Conservation (phyloP, 2,888 invertebrate species). For the Dasypogon diadema region DNA sequence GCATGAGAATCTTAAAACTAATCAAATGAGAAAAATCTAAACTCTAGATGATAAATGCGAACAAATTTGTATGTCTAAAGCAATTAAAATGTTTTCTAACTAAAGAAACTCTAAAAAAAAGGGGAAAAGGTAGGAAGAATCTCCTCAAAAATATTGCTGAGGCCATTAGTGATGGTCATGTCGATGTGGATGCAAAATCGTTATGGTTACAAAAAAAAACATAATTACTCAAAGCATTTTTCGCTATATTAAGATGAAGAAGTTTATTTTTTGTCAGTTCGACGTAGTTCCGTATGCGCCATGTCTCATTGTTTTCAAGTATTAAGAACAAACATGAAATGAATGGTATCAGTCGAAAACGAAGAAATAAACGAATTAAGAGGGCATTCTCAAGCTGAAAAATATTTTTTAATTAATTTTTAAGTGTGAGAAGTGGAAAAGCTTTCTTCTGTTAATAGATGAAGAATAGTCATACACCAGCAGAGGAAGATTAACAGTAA, state of each 20-base stretch:
- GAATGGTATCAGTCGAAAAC: conserved; percentile 24
- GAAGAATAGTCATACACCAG: conserved; percentile 27
- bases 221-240: conserved; percentile 24
- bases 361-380: conserved; percentile 27
- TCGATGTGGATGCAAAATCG: conserved; percentile 58
- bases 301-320: conserved; percentile 10
- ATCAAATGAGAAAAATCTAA: background rate
- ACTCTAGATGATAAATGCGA: background rate
- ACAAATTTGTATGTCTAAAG: background rate
- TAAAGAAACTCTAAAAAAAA: background rate
- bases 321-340: conserved; percentile 36
- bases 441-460: background rate
- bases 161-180: conserved; percentile 67
- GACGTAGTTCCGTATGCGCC: conserved; percentile 26
- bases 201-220: conserved; percentile 18
- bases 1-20: background rate
- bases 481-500: background rate
- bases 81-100: background rate
- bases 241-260: conserved; percentile 23
- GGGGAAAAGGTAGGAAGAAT: background rate
- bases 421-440: conserved; percentile 14
- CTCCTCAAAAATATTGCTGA: conserved; percentile 61
- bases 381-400: conserved; percentile 45
- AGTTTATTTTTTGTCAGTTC: conserved; percentile 3
- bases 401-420: conserved; percentile 16